phyloP scores from a whole-genome alignment of 2,797 vertebrate genomes.

The Mus caroli region DNA sequence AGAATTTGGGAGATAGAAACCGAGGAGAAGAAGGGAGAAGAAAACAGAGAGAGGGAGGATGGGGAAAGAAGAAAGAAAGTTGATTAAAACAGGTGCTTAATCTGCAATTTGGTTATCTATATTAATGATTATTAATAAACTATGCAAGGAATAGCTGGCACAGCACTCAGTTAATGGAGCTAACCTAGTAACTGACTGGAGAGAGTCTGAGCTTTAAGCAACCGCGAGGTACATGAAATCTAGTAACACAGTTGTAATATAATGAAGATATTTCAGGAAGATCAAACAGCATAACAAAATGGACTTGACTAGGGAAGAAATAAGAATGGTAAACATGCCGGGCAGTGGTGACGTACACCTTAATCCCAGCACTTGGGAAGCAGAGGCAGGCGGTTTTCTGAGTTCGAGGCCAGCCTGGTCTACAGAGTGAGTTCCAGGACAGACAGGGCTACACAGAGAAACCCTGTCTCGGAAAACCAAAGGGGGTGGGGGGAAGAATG shows the following conservation, averaged over 20 bases:
- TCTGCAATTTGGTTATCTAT: neutral
- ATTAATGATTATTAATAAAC: neutral
- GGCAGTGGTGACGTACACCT: no score
- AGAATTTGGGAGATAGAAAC: neutral
- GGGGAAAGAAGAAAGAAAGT: neutral
- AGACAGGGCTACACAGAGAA: no score
- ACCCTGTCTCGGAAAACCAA: no score
- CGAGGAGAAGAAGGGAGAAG: neutral
- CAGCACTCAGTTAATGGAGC: neutral
- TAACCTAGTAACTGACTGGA: neutral
- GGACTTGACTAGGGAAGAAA: slow-evolving; percentile 39
- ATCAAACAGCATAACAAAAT: slow-evolving; percentile 29
- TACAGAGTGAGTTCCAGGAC: no score
- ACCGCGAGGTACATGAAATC: neutral
- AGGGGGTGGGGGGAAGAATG: no score
- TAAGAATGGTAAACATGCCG: neutral
- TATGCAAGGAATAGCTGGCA: neutral
- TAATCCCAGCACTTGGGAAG: no score
- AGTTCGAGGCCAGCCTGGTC: no score
- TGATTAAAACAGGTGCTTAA: neutral
- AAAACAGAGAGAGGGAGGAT: neutral
- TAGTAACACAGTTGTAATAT: slow-evolving; percentile 21
- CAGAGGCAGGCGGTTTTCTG: no score
- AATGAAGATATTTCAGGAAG: slow-evolving; percentile 33
- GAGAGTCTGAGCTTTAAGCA: slow-evolving; percentile 58